Percentiles rank a stretch among this genome's conserved stretches.
Conservation (phyloP, 2,797 vertebrate species). For the Gorsachius magnificus region DNA sequence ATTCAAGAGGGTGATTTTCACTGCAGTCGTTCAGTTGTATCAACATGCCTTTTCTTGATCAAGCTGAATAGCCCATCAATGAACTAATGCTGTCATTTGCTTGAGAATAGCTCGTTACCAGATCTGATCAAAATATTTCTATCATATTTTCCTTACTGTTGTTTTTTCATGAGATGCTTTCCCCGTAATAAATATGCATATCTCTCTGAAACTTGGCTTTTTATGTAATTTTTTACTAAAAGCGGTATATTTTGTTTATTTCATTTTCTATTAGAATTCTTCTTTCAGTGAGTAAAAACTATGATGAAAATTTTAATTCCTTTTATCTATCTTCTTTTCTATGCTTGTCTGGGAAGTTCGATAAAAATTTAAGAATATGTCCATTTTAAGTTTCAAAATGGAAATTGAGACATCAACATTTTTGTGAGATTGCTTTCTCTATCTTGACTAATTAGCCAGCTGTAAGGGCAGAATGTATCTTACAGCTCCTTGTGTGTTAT, state of each 20-base stretch:
- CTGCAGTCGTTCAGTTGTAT: neutral
- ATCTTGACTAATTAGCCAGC: neutral
- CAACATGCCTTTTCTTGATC: neutral
- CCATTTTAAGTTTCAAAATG: neutral
- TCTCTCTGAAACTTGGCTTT: neutral
- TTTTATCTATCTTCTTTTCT: neutral
- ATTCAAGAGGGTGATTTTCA: neutral
- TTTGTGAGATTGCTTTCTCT: neutral
- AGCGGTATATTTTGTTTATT: neutral
- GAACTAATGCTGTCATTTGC: neutral
- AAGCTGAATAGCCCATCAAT: neutral
- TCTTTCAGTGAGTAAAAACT: neutral
- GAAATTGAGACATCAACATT: neutral
- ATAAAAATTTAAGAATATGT: neutral
- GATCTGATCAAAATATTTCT: neutral
- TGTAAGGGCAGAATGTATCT: neutral
- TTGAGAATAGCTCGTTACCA: neutral
- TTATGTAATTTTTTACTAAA: neutral
- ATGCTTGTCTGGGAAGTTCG: neutral
- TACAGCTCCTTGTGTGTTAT: neutral
- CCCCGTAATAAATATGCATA: rapidly evolving
- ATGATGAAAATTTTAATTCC: neutral
- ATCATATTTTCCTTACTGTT: neutral
- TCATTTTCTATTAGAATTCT: neutral
- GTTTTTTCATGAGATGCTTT: neutral